Percentiles rank a stretch among this genome's conserved stretches.
These are phyloP conservation scores for Macrotis lagotis DNA, from an alignment of 2,113 vertebrate species.

Conservation along the genomic window DNA sequence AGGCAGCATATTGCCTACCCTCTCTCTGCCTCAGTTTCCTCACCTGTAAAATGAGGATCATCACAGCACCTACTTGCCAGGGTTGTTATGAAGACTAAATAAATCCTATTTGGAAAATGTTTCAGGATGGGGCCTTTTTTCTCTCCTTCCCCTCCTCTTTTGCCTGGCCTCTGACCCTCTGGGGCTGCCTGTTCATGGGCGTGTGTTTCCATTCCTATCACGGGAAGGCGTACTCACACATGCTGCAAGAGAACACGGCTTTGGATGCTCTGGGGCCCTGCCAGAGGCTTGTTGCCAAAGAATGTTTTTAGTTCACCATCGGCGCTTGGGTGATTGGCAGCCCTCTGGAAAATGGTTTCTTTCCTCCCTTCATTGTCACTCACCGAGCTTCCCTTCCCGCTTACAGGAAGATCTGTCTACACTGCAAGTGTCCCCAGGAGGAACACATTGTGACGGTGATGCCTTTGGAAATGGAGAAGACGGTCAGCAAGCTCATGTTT, in stretches of 20 bases:
- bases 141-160: not conserved
- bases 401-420: conserved; percentile 97
- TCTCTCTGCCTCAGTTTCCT: too few relatives aligned
- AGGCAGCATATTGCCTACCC: too few relatives aligned
- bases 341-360: conserved; percentile 25
- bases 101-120: not conserved
- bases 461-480: conserved; percentile 99
- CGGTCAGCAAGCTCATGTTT: conserved; percentile 98
- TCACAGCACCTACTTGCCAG: not conserved
- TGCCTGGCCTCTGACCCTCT: conserved; percentile 18
- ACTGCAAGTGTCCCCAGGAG: conserved; percentile 98
- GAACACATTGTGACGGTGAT: conserved; percentile 96
- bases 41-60: too few relatives aligned
- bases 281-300: conserved; percentile 62
- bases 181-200: not conserved
- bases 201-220: conserved; percentile 1
- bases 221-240: not conserved
- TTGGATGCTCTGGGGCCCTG: conserved; percentile 53
- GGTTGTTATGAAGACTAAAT: not conserved
- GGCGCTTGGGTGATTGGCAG: conserved; percentile 36
- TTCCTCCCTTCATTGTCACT: conserved; percentile 54
- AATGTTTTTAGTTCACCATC: conserved; percentile 71
- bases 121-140: not conserved
- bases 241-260: conserved; percentile 20
- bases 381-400: not conserved